A percentile compares a stretch with the other conserved stretches of the same genome.
These are phyloP conservation scores for Digitonthophagus gazella DNA, from an alignment of 2,888 invertebrate species.

Conservation along the genomic window DNA sequence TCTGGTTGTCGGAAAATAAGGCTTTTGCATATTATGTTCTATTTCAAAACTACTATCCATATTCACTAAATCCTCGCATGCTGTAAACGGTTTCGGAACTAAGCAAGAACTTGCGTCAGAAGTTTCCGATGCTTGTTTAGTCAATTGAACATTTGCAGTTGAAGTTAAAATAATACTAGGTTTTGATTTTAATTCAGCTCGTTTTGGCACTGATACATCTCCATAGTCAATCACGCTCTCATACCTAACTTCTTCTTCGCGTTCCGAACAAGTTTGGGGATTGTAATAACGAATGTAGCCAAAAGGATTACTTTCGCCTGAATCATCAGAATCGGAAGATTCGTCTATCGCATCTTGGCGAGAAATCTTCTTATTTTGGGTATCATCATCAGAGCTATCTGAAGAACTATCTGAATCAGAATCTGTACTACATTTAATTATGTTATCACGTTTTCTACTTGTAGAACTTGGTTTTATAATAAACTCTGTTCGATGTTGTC, in stretches of 20 bases:
- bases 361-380: slow-evolving; percentile 51
- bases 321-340: slow-evolving; percentile 51
- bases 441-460: slow-evolving; percentile 44
- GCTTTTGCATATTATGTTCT: slow-evolving; percentile 33
- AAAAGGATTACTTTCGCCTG: slow-evolving; percentile 62
- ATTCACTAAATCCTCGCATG: slow-evolving; percentile 67
- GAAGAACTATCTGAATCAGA: slow-evolving; percentile 46
- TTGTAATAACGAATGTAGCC: slow-evolving; percentile 68
- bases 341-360: slow-evolving; percentile 60
- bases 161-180: slow-evolving; percentile 53
- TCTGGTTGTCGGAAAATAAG: slow-evolving; percentile 44
- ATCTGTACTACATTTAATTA: slow-evolving; percentile 50
- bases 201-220: slow-evolving; percentile 27
- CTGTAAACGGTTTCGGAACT: slow-evolving; percentile 55
- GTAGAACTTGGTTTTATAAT: slow-evolving; percentile 45
- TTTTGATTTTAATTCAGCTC: slow-evolving; percentile 31
- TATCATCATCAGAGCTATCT: slow-evolving; percentile 50
- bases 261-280: slow-evolving; percentile 46
- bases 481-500: slow-evolving; percentile 54
- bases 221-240: slow-evolving; percentile 57
- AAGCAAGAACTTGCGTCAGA: slow-evolving; percentile 63
- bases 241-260: slow-evolving; percentile 49
- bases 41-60: slow-evolving; percentile 62
- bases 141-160: slow-evolving; percentile 52
- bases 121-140: slow-evolving; percentile 51